Evolutionary conservation across 23 tunicate genomes (phyloP).

Genomic region (Ascidia mentula): DNA sequence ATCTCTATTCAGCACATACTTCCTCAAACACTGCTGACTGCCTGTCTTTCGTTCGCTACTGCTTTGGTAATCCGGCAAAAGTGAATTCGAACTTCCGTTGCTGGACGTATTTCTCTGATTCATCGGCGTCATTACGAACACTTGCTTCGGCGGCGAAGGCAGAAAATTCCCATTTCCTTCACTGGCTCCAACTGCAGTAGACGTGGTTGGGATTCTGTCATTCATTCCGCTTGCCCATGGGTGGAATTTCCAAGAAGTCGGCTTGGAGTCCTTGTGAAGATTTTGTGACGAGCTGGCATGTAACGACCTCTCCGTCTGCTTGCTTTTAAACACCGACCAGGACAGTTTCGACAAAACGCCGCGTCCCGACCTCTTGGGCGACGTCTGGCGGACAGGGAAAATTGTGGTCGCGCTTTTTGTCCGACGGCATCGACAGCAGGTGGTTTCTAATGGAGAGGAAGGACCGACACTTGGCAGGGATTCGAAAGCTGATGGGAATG

Average conservation of each 20-base stretch:
- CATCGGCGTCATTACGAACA: neutral
- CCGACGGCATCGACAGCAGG: constrained; percentile 21
- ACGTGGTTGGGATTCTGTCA: neutral
- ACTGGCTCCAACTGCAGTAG: neutral
- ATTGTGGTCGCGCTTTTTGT: constrained; percentile 32
- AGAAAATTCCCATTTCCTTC: neutral
- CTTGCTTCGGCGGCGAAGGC: neutral
- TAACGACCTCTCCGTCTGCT: neutral
- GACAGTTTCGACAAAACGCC: neutral
- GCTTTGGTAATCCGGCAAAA: neutral
- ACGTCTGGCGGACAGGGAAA: constrained; percentile 4
- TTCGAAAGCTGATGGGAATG: constrained; percentile 21
- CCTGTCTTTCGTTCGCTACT: neutral
- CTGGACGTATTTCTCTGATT: neutral
- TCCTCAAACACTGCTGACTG: neutral
- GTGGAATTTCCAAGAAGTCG: neutral
- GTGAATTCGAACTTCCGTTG: neutral
- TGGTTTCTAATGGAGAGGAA: constrained; percentile 25
- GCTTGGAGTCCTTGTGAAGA: neutral
- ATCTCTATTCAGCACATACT: neutral
- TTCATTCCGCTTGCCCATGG: neutral
- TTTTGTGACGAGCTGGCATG: constrained; percentile 1
- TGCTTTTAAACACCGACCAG: constrained; percentile 19
- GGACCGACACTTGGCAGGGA: constrained; percentile 21
- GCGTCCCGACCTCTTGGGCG: constrained; percentile 8